Evolutionary conservation across 2,888 invertebrate genomes (phyloP).

Genomic region (Rhodophaea formosa): DNA sequence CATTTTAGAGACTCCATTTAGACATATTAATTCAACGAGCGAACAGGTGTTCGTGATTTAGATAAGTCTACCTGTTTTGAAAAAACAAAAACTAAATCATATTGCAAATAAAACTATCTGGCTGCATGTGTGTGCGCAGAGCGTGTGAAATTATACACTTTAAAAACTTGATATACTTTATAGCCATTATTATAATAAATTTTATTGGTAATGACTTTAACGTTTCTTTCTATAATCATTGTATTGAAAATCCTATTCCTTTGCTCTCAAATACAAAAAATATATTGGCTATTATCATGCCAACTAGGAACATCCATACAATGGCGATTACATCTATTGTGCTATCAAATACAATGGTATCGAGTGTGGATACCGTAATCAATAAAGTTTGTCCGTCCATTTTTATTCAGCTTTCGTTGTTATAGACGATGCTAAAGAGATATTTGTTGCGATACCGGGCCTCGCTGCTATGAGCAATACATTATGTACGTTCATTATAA

Average conservation of each 20-base stretch:
- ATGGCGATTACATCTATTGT: background rate
- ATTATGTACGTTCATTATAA: slow-evolving; percentile 39
- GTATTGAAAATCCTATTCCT: background rate
- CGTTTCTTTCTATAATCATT: background rate
- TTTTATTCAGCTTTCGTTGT: slow-evolving; percentile 11
- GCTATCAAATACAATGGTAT: background rate
- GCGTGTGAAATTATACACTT: background rate
- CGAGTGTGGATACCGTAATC: background rate
- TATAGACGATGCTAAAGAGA: background rate
- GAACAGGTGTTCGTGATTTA: slow-evolving; percentile 27
- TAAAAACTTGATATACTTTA: background rate
- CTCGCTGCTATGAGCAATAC: slow-evolving; percentile 14
- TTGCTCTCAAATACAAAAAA: background rate
- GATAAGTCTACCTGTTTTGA: slow-evolving; percentile 16
- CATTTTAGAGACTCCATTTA: slow-evolving; percentile 25
- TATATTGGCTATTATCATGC: background rate
- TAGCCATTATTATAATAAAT: background rate
- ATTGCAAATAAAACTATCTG: background rate
- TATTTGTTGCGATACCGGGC: slow-evolving; percentile 17
- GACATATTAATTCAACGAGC: slow-evolving; percentile 23
- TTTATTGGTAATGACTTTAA: background rate
- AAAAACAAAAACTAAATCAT: slow-evolving; percentile 4
- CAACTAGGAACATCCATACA: background rate
- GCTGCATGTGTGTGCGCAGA: background rate
- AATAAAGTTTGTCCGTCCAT: slow-evolving; percentile 1